Evolutionary conservation across 2,797 vertebrate genomes (phyloP).

Genomic region (Buphagus erythrorhynchus): DNA sequence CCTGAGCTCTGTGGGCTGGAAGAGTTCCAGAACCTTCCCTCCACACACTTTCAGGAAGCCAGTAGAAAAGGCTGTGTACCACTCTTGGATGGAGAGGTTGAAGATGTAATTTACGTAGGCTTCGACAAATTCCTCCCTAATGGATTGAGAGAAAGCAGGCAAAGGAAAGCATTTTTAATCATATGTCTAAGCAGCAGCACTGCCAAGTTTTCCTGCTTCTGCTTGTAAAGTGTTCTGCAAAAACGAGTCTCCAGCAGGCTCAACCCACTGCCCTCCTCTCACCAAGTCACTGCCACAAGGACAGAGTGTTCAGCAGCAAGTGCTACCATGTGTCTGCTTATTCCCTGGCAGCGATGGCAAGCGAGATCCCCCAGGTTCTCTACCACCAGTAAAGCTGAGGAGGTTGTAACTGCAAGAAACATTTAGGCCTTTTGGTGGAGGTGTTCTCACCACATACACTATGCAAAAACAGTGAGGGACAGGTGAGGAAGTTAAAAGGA

Average conservation of each 20-base stretch:
- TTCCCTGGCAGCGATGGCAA: background rate
- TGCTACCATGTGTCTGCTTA: background rate
- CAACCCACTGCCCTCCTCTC: background rate
- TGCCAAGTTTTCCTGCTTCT: background rate
- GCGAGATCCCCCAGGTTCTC: background rate
- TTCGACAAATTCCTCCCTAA: conserved; percentile 93
- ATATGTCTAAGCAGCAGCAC: background rate
- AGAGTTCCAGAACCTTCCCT: conserved; percentile 92
- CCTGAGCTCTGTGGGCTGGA: conserved; percentile 96
- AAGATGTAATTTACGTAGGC: conserved; percentile 94
- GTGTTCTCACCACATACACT: background rate
- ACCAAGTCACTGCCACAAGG: background rate
- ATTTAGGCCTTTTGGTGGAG: background rate
- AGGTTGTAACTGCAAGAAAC: background rate
- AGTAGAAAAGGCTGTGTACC: conserved; percentile 91
- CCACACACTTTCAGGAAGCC: conserved; percentile 98
- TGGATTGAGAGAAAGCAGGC: background rate
- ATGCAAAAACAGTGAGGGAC: fast-evolving
- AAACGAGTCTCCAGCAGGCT: background rate
- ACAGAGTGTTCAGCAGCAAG: background rate
- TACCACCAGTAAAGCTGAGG: background rate
- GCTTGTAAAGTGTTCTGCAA: background rate
- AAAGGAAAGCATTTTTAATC: conserved; percentile 21
- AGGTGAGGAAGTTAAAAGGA: background rate
- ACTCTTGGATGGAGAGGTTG: conserved; percentile 86